Conservation (phyloP, 1,140 invertebrate species). For the Temnothorax longispinosus region DNA sequence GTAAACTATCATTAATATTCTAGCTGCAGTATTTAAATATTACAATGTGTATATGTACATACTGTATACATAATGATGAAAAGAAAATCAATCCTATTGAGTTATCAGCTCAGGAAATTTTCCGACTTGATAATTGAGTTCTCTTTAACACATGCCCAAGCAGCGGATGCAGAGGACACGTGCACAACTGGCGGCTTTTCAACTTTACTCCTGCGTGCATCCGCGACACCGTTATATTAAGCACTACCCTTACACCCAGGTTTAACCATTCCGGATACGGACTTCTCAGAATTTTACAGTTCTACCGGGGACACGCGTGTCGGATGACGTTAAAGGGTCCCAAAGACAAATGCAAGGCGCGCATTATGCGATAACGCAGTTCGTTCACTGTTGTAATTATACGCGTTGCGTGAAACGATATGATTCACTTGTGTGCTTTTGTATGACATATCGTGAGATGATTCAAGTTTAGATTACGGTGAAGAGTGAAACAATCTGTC, state of each 20-base stretch:
- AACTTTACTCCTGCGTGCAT: slow-evolving; percentile 47
- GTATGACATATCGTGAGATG: background rate
- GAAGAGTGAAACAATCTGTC: background rate
- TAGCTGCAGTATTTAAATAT: background rate
- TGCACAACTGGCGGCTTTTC: slow-evolving; percentile 36
- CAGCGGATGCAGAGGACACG: background rate
- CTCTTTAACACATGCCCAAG: background rate
- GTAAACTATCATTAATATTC: background rate
- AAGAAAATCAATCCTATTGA: background rate
- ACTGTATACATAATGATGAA: background rate
- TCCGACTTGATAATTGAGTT: background rate
- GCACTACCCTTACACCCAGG: slow-evolving; percentile 62
- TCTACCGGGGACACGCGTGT: slow-evolving; percentile 10
- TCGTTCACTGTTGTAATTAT: background rate
- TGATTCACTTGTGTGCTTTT: slow-evolving; percentile 37
- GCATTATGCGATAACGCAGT: slow-evolving; percentile 36
- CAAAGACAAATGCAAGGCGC: slow-evolving; percentile 11
- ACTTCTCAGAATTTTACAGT: slow-evolving; percentile 68
- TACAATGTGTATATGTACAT: no score
- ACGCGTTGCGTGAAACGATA: background rate
- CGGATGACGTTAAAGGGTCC: slow-evolving; percentile 27
- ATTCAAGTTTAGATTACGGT: slow-evolving; percentile 3
- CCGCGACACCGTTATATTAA: slow-evolving; percentile 67
- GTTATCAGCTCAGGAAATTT: background rate
- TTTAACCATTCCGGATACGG: slow-evolving; percentile 69